Evolutionary conservation across 2,797 vertebrate genomes (phyloP), one percentile per base, ranked within the genome.

Genomic region (Echeneis naucrates): DNA sequence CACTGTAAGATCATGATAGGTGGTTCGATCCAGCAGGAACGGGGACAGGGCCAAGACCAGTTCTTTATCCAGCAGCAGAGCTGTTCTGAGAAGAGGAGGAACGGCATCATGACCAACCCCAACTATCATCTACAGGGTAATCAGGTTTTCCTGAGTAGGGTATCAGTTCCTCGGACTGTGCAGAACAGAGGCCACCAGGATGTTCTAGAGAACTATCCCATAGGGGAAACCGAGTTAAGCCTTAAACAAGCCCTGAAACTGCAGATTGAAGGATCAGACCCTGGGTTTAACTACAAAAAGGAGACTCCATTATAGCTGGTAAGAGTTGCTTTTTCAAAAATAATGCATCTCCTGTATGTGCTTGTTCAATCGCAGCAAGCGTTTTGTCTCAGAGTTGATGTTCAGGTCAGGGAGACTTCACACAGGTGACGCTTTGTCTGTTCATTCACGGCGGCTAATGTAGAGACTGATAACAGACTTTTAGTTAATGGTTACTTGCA

Each of bases 171-270:
- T 27, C 95, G 96, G 81, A 93, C 96, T 33, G 81, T 94, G 68
- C 96, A 95, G 86, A 96, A 92, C 72, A 90, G 95, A 80, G 96
- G 96, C 38, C 97, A 97, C 83, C 97, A 97, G 86, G 97, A 99
- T 12, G 95, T 97, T 51, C 88, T 98, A 55, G 97, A 99, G 90
- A 97, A 95, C 68, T 98, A 96, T 84, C 96, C 97, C 67, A 91
- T 97, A 0, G 93, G 96, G 19, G 97, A 99, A 90, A 97, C 97
- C 0, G 97, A 99, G 78, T 89, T 99, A 82, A 98, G 96, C 95
- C 97, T 99, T 94, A 99, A 99, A 93, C 97, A 99, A 96, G 96
- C 98, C 92, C 95, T 99, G 89, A 98, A 97, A 94, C 96, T 99
- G 83, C 98, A 99, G 91, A 96, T 99, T 72, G 98, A 99, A 89